A percentile compares a stretch with the other conserved stretches of the same genome.
Evolutionary conservation across 2,888 invertebrate species (phyloP).

Genomic region (Pollenia amentaria): DNA sequence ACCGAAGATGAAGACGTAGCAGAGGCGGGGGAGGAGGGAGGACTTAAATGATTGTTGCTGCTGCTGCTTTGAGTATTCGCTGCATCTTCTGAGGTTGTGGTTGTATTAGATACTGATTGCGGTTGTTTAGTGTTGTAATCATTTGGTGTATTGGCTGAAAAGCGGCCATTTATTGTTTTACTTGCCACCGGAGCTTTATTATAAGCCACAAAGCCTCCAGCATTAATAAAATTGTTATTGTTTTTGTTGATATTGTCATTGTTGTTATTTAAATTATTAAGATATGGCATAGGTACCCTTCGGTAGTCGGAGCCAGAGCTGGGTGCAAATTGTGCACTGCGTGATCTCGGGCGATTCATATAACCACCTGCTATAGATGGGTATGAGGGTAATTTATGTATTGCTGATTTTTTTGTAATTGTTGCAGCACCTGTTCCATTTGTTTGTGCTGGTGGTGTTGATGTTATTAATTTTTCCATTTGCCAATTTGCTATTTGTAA

Average conservation of each 20-base stretch:
- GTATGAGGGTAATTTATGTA: conserved; percentile 79
- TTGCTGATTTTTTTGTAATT: conserved; percentile 77
- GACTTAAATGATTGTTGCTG: conserved; percentile 10
- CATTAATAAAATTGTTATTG: conserved; percentile 70
- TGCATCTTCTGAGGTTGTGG: conserved; percentile 46
- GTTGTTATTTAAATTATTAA: conserved; percentile 44
- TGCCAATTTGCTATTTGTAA: conserved; percentile 72
- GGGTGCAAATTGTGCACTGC: conserved; percentile 81
- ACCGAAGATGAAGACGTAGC: conserved; percentile 71
- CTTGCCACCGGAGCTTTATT: conserved; percentile 46
- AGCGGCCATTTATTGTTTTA: conserved; percentile 59
- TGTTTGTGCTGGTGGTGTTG: conserved; percentile 34
- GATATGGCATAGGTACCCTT: conserved; percentile 59
- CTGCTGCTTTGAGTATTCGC: conserved; percentile 32
- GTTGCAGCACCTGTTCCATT: conserved; percentile 2
- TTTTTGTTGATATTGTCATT: conserved; percentile 64
- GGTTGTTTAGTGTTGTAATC: conserved; percentile 51
- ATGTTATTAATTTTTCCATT: conserved; percentile 72
- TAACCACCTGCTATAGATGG: conserved; percentile 79
- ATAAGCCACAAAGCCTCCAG: conserved; percentile 70
- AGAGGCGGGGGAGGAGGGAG: conserved; percentile 8
- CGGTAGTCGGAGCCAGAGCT: conserved; percentile 76
- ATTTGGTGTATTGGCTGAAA: conserved; percentile 48
- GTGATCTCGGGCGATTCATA: conserved; percentile 80
- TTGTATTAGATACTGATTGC: conserved; percentile 45